Base-by-base conservation (phyloP, 1,140 invertebrate species). In the Solenopsis fugax region DNA sequence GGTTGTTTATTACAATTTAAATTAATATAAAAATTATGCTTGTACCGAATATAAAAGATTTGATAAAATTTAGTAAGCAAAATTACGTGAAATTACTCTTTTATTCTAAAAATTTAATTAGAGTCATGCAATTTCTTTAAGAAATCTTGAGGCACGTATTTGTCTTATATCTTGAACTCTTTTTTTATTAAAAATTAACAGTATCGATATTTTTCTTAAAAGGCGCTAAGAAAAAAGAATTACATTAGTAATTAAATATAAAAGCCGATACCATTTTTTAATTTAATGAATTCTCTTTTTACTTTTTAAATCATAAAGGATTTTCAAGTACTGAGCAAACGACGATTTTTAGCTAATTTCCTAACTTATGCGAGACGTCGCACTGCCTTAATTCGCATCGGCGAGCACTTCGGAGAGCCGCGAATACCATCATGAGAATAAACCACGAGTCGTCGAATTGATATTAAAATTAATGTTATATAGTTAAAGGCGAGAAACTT, bases 401-500 rank as follows among this genome's bases (percentile, higher is more conserved):
- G 60, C 29, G 50, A 45, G 18, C 54, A 73, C n/a, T 41, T 1
- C 29, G 29, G 37, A 37, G 34, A 64, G 34, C 45, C 45, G 48
- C 69, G 37, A 64, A 54, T 71, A 54, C 60, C 58, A 45, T 81
- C 52, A 64, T 56, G 48, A 64, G 78, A 82, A 81, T 73, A 75
- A 85, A 78, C 50, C 64, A 29, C 60, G 67, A 88, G 12, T 71
- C 80, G 77, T 86, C 87, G 81, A 88, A 88, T 88, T 88, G 87
- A 91, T 89, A 91, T 90, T 92, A 91, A 87, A 91, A 90, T 88
- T 91, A 90, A 88, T 87, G 84, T 64, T 72, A 60, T 65, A 78
- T 65, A 73, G 85, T 89, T 73, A 67, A 88, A 73, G 56, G 52
- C 52, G 50, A 86, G 84, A 54, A 87, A 73, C 64, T 88, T 82